These are phyloP conservation scores for Macrosoma leucophasiata DNA, from an alignment of 2,888 invertebrate species.

Conservation along the genomic window DNA sequence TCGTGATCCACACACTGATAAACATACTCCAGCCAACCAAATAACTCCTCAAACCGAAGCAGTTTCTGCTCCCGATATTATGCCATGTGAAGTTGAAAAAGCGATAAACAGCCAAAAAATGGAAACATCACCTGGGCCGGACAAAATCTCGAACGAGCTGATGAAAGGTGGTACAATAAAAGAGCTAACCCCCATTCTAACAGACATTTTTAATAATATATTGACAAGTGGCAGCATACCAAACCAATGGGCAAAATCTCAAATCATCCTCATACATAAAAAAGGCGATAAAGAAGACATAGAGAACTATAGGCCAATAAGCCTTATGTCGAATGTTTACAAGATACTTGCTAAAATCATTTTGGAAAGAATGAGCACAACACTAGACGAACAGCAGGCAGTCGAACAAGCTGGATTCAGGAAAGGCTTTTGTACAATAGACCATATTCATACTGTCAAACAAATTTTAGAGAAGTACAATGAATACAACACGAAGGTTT, in stretches of 20 bases:
- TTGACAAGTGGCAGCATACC: conserved; percentile 8
- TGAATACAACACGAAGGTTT: too few relatives aligned
- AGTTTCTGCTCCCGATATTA: too few relatives aligned
- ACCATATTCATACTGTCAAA: too few relatives aligned
- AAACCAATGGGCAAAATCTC: conserved; percentile 10
- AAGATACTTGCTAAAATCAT: conserved; percentile 24
- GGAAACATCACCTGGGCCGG: conserved; percentile 11
- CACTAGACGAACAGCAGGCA: conserved; percentile 20
- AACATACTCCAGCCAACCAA: too few relatives aligned
- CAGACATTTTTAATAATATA: conserved; percentile 14
- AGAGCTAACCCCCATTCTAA: conserved; percentile 1
- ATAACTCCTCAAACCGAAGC: too few relatives aligned
- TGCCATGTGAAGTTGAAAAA: too few relatives aligned
- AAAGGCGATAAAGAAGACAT: conserved; percentile 17
- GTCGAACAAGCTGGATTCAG: too few relatives aligned
- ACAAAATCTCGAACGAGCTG: conserved; percentile 10
- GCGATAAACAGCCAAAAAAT: conserved; percentile 13
- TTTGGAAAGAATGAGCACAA: conserved; percentile 7
- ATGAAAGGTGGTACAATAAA: conserved; percentile 1
- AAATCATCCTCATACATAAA: conserved; percentile 17
- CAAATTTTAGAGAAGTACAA: too few relatives aligned
- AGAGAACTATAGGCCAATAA: conserved; percentile 21
- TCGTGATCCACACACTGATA: too few relatives aligned
- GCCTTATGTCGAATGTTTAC: conserved; percentile 17
- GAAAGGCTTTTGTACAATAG: too few relatives aligned